phyloP scores from a whole-genome alignment of 1,140 invertebrate genomes.

The Cecropterus lyciades region DNA sequence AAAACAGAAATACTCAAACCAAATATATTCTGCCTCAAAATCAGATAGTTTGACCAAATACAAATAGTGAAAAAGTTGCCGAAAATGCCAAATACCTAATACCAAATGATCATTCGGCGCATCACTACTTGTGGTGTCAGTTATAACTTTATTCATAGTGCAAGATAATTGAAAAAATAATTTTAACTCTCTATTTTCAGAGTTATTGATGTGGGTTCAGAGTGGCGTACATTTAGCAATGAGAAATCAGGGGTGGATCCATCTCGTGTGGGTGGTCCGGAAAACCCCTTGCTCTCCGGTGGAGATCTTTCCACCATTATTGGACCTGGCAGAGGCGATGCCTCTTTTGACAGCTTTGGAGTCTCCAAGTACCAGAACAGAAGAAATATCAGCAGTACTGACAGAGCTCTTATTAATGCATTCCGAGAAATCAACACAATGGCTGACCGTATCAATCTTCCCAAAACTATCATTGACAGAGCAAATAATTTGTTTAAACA shows the following conservation, averaged over 20 bases:
- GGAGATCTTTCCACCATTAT: slow-evolving; percentile 99
- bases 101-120: too few relatives aligned
- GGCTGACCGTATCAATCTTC: slow-evolving; percentile 98
- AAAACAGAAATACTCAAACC: too few relatives aligned
- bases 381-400: slow-evolving; percentile 96
- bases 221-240: slow-evolving; percentile 99
- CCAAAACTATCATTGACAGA: slow-evolving; percentile 97
- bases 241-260: slow-evolving; percentile 98
- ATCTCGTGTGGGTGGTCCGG: slow-evolving; percentile 98
- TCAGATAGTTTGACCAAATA: too few relatives aligned
- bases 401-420: slow-evolving; percentile 97
- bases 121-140: too few relatives aligned
- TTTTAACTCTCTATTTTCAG: slow-evolving; percentile 82
- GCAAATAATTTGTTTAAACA: slow-evolving; percentile 99
- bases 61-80: too few relatives aligned
- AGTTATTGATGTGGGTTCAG: slow-evolving; percentile 99
- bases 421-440: slow-evolving; percentile 98
- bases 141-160: too few relatives aligned
- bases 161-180: too few relatives aligned
- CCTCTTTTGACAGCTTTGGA: slow-evolving; percentile 92
- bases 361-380: slow-evolving; percentile 97
- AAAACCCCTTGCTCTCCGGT: slow-evolving; percentile 98
- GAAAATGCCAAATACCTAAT: too few relatives aligned
- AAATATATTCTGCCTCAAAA: too few relatives aligned
- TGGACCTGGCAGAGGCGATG: slow-evolving; percentile 94